Conservation (phyloP, 2,888 invertebrate species). For the Antheraea yamamai region DNA sequence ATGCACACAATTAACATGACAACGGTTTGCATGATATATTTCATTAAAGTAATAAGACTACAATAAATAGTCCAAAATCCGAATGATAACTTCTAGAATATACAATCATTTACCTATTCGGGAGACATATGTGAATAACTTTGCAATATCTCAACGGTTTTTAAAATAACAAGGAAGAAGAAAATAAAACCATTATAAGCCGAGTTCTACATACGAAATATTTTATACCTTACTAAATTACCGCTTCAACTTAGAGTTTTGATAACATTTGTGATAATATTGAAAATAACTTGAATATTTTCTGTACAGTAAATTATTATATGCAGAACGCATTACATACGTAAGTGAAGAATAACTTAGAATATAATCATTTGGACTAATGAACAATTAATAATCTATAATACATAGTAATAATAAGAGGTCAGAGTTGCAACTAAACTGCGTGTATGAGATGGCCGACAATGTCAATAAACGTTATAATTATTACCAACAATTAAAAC, state of each 20-base stretch:
- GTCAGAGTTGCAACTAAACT: background rate
- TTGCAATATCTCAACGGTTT: background rate
- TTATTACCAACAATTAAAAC: conserved; percentile 3
- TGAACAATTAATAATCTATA: background rate
- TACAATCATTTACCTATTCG: background rate
- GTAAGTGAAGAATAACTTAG: background rate
- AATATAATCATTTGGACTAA: background rate
- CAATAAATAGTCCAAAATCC: background rate
- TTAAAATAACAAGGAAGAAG: background rate
- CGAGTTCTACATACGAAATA: background rate
- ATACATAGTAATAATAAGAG: background rate
- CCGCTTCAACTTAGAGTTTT: background rate
- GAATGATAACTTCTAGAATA: background rate
- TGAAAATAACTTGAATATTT: background rate
- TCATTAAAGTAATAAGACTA: background rate
- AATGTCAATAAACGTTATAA: background rate
- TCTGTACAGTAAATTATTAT: background rate
- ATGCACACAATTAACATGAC: background rate
- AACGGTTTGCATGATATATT: background rate
- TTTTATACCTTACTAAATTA: background rate
- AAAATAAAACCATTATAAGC: background rate
- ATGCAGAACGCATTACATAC: background rate
- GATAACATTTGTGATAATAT: background rate
- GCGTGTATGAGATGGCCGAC: background rate
- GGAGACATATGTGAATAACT: background rate